Base-by-base conservation (phyloP, 2,888 invertebrate genomes). In the Sminthurinus aureus region DNA sequence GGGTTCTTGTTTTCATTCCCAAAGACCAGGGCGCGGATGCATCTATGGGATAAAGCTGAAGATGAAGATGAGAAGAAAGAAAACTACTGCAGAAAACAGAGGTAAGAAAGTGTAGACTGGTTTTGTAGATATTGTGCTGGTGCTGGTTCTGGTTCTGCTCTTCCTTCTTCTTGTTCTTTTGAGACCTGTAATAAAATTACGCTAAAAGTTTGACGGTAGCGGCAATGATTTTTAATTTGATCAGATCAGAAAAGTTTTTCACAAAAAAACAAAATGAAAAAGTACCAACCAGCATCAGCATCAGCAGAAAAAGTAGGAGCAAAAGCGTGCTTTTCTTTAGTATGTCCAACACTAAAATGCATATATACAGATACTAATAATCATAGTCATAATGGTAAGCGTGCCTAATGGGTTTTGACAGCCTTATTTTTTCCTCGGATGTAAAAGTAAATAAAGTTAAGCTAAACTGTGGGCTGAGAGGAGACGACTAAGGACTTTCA, bases 161-260 rank as follows among this genome's bases (percentile, higher is more conserved):
- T 58, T 18, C 9, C 58, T 58, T 58, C 58, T 9, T 58, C 58
- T 58, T 11, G 1, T 58, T 58, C 18, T 58, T 58, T 58, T 3
- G 0, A 12, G 8, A 0, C 15, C 71, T 24, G 26, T 75, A 75
- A 75, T 75, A 51, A 51, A 51, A 75, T 75, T 75, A 75, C 51
- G 75, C 50, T 51, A 75, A 51, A 75, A 51, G 50, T 75, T 75
- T 75, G 75, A 75, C 20, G 50, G 75, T 4, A 50, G 50, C 50
- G 51, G 24, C 75, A 75, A 75, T 75, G 75, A 75, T 75, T 75
- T 75, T 75, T 75, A 75, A 75, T 75, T 75, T 75, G 75, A 75
- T 75, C 75, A 75, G 75, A 75, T 75, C 75, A 75, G 75, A 11
- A 75, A 75, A 75, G 75, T 75, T 75, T 74, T 75, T 75, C 24